Base-by-base conservation (phyloP, 1,140 invertebrate genomes). In the Ooceraea biroi region DNA sequence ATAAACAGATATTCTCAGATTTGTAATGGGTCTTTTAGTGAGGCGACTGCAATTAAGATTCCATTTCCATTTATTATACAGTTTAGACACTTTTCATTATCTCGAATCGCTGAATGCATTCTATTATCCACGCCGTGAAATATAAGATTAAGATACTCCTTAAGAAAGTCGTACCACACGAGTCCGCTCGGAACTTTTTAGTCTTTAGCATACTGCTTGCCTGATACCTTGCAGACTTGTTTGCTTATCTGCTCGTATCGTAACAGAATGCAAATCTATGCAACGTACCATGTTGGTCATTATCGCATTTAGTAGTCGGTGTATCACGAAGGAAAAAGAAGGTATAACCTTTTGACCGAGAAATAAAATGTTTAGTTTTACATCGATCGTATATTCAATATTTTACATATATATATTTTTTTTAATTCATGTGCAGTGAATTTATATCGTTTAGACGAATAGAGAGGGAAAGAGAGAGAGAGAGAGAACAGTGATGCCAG, bases 181-280 rank as follows among this genome's bases (percentile, higher is more conserved):
- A 74, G 22, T 74, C 55, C 44, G 41, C 55, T 73, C 44, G 25
- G 25, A 60, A 74, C 55, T 74, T 74, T 57, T 74, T 60, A 60
- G 17, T 27, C 41, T n/a, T 73, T 74, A n/a, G 36, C 68, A 22
- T 22, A 57, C 22, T 19, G n/a, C 27, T 60, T 22, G 36, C 17
- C 30, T 50, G 58, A 63, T 63, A 63, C 41, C 41, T 61, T 48
- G 58, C 58, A 41, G 63, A 77, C 19, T 12, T 36, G n/a, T 52
- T 77, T 65, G 22, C 41, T 74, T 46, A 76, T 65, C 22, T 65
- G 41, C n/a, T 12, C 44, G 17, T 25, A 50, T 50, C 44, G 46
- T n/a, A 30, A 50, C 25, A 65, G 63, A 76, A 30, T 77, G 12
- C 12, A 76, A 61, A 61, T 76, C 19, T 41, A 25, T 50, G 1